phyloP scores from a whole-genome alignment of 2,797 vertebrate genomes.

The Syngnathus rostellatus region DNA sequence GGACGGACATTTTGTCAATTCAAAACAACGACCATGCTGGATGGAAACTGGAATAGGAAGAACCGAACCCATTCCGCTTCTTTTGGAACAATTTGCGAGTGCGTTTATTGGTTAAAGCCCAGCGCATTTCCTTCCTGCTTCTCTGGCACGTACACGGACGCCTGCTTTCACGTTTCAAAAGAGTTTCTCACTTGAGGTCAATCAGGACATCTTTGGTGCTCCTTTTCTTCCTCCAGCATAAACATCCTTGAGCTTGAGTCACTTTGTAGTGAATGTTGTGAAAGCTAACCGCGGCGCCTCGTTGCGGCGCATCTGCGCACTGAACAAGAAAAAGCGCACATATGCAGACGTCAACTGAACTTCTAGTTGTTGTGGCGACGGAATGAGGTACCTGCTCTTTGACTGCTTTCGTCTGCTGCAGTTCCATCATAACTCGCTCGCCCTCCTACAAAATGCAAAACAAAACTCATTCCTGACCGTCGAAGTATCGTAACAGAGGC shows the following conservation, averaged over 20 bases:
- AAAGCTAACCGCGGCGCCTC: conserved; percentile 64
- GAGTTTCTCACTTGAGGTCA: conserved; percentile 63
- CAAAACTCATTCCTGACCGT: background rate
- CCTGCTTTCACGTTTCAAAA: background rate
- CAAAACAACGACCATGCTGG: background rate
- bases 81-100: background rate
- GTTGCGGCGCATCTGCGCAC: background rate
- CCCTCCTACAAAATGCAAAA: background rate
- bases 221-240: conserved; percentile 47
- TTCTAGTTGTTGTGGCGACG: background rate
- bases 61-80: background rate
- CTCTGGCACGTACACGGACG: background rate
- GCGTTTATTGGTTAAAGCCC: background rate
- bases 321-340: background rate
- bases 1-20: background rate
- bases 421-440: background rate
- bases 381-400: conserved; percentile 28
- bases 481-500: too few species aligned
- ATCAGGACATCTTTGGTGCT: conserved; percentile 61
- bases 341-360: conserved; percentile 10
- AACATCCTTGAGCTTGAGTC: conserved; percentile 27
- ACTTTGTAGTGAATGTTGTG: conserved; percentile 67
- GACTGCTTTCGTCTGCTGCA: conserved; percentile 22
- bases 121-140: background rate
- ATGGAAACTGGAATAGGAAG: background rate